phyloP scores from a whole-genome alignment of 2,888 invertebrate species.

The Gerris lacustris region DNA sequence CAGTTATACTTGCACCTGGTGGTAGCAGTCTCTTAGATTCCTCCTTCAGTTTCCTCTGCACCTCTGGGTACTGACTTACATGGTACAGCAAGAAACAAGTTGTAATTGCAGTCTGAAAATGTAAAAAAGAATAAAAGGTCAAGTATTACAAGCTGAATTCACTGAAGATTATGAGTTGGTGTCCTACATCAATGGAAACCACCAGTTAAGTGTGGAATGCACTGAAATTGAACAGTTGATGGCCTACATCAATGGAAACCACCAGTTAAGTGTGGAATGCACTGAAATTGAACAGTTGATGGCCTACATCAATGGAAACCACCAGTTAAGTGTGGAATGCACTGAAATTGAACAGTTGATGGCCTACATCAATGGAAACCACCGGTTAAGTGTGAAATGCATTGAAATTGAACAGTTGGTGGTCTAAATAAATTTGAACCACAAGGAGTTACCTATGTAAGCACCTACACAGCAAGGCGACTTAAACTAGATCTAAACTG shows the following conservation, averaged over 20 bases:
- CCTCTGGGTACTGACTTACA: not conserved
- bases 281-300: conserved; percentile 51
- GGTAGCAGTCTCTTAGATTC: conserved; percentile 2
- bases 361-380: no score
- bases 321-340: not conserved
- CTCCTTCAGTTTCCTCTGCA: not conserved
- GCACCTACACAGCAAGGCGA: conserved; percentile 39
- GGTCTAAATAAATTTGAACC: no score
- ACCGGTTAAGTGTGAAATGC: no score
- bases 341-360: conserved; percentile 50
- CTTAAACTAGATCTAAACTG: no score
- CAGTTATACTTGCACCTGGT: not conserved
- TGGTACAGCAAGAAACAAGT: not conserved
- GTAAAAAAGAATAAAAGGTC: no score
- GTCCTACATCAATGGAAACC: no score
- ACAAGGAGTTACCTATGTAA: conserved; percentile 37
- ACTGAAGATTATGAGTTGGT: conserved; percentile 50
- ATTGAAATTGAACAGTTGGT: no score
- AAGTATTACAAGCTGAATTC: not conserved
- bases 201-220: no score
- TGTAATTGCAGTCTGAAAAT: not conserved
- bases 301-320: no score
- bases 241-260: no score
- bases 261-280: no score
- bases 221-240: no score